These are phyloP conservation scores for Amazona finschi DNA, from an alignment of 2,797 vertebrate genomes.

Conservation along the genomic window DNA sequence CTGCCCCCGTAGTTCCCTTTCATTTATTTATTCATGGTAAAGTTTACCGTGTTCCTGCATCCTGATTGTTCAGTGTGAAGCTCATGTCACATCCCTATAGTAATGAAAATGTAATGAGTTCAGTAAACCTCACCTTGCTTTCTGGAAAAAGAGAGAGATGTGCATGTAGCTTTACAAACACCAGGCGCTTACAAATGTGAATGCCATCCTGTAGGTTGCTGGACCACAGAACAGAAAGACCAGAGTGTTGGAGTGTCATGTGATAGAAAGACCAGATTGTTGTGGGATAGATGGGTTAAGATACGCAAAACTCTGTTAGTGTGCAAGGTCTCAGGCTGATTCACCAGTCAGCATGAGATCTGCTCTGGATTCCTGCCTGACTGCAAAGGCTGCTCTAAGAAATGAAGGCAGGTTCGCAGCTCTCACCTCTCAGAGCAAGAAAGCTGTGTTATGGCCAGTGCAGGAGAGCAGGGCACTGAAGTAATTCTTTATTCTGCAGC, in stretches of 20 bases:
- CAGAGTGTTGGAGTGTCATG: neutral
- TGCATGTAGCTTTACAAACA: neutral
- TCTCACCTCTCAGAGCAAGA: neutral
- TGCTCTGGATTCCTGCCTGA: neutral
- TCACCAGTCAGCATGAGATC: rapidly evolving
- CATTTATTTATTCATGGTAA: neutral
- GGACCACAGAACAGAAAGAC: neutral
- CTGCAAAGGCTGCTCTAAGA: neutral
- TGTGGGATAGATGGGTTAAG: neutral
- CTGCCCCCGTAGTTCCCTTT: neutral
- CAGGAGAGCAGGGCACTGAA: neutral
- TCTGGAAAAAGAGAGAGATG: rapidly evolving
- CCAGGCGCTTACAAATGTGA: rapidly evolving
- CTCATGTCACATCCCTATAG: neutral
- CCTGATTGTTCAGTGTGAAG: neutral
- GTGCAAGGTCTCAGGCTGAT: neutral
- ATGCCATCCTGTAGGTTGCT: neutral
- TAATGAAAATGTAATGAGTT: neutral
- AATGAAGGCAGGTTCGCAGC: rapidly evolving
- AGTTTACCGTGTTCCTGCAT: rapidly evolving
- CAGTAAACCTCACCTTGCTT: neutral
- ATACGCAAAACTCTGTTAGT: neutral
- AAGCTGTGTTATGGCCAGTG: rapidly evolving
- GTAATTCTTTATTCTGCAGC: neutral
- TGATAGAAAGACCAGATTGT: neutral